Evolutionary conservation across 2,113 vertebrate species (phyloP).

Genomic region (Ctenodactylus gundi): DNA sequence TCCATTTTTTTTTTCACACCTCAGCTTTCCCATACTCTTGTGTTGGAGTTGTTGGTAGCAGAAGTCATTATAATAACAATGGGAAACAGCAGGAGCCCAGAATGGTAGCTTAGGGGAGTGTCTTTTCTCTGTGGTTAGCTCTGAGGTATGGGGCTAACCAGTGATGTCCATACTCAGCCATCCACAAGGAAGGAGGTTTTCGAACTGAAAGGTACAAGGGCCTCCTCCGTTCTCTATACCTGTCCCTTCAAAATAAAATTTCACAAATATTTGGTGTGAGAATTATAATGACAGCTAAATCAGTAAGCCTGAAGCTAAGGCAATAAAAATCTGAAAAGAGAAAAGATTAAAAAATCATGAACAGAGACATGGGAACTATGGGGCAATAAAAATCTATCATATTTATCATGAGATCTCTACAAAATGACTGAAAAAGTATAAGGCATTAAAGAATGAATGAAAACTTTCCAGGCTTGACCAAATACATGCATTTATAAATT

Average conservation of each 20-base stretch:
- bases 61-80: too few relatives aligned
- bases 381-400: not conserved
- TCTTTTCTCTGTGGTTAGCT: not conserved
- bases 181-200: not conserved
- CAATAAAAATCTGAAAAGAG: not conserved
- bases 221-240: fast-evolving
- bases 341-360: not conserved
- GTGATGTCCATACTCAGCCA: too few relatives aligned
- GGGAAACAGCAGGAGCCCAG: not conserved
- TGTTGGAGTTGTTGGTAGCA: not conserved
- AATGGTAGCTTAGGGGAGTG: not conserved
- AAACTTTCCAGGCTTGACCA: not conserved
- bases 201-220: not conserved
- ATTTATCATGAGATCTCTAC: not conserved
- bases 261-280: not conserved
- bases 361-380: not conserved
- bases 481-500: not conserved
- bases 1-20: not conserved
- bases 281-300: not conserved
- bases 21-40: not conserved
- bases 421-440: not conserved
- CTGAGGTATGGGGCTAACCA: not conserved
- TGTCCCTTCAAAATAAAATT: too few relatives aligned
- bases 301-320: not conserved
- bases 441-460: not conserved